Conservation (phyloP, 2,888 invertebrate genomes). For the Cosmopolites sordidus region DNA sequence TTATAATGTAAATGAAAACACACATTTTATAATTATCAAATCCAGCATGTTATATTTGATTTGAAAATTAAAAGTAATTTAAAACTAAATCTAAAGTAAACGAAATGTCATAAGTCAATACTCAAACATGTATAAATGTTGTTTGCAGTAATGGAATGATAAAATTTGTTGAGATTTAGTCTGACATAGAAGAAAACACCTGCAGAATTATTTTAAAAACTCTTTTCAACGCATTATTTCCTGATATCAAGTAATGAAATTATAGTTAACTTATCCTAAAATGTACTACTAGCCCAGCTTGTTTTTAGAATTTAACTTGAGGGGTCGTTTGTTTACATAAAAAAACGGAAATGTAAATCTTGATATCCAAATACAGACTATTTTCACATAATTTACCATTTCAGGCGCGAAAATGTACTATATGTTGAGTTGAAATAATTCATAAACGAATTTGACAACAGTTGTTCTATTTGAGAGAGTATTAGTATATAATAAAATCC, state of each 20-base stretch:
- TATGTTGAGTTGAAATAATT: background rate
- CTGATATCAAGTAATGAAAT: background rate
- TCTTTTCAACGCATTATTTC: too few relatives aligned
- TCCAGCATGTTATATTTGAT: too few relatives aligned
- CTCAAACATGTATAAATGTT: too few relatives aligned
- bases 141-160: too few relatives aligned
- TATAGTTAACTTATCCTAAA: slow-evolving; percentile 1
- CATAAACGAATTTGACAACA: background rate
- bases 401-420: background rate
- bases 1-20: too few relatives aligned
- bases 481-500: slow-evolving; percentile 17
- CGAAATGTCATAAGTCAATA: too few relatives aligned
- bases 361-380: background rate
- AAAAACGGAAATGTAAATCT: slow-evolving; percentile 1
- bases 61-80: too few relatives aligned
- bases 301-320: background rate
- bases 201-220: slow-evolving; percentile 9
- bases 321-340: slow-evolving; percentile 14
- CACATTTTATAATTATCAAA: too few relatives aligned
- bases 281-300: background rate
- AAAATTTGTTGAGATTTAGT: background rate
- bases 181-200: slow-evolving; percentile 4
- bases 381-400: background rate
- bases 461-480: background rate
- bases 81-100: too few relatives aligned